Conservation (phyloP, 2,113 vertebrate species). For the Rhodinocichla rosea region DNA sequence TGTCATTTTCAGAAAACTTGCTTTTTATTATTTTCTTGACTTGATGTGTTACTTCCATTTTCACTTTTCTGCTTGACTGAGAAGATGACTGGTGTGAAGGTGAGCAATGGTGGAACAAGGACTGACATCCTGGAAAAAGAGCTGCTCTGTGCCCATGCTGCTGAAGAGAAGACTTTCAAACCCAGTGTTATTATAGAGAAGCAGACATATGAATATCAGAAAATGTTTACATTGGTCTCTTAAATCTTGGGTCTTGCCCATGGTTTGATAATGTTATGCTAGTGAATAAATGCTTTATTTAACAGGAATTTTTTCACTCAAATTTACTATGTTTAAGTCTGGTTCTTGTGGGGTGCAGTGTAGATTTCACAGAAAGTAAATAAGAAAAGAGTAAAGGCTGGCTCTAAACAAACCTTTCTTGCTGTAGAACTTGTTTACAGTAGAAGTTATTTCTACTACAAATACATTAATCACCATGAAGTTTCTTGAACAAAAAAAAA, state of each 20-base stretch:
- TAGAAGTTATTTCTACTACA: too few species aligned
- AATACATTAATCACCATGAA: neutral
- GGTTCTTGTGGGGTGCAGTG: neutral
- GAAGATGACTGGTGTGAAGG: neutral
- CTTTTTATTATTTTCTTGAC: neutral
- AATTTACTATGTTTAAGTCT: neutral
- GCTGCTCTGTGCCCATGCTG: neutral
- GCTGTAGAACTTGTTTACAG: neutral
- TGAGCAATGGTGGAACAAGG: neutral
- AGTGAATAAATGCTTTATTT: neutral
- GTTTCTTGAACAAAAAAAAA: neutral
- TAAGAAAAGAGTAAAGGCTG: neutral
- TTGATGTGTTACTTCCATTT: conserved; percentile 45
- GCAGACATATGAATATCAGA: neutral
- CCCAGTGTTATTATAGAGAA: neutral
- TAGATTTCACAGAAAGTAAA: neutral
- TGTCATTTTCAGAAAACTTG: neutral
- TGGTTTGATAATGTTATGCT: neutral
- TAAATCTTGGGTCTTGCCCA: neutral
- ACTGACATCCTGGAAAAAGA: neutral
- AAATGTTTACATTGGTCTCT: neutral
- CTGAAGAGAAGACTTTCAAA: neutral
- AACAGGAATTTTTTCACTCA: neutral
- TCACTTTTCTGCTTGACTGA: conserved; percentile 47
- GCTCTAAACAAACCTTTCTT: neutral